Evolutionary conservation across 1,140 invertebrate species (phyloP), one percentile per base, ranked within the genome.

Genomic region (Drosophila triauraria): DNA sequence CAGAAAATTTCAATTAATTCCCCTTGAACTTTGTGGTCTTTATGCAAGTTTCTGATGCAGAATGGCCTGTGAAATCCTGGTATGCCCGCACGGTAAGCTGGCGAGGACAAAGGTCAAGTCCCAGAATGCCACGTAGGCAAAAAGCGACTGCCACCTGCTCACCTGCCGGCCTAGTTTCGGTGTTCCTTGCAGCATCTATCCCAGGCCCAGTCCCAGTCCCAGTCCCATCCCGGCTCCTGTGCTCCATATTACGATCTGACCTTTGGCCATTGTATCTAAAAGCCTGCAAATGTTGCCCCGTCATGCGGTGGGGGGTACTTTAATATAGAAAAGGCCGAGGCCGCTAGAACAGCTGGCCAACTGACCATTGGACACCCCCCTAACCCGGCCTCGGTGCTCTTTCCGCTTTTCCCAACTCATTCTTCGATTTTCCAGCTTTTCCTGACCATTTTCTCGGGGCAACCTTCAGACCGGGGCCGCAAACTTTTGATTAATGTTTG

Each of bases 401-500:
- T n/a, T 25, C 17, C 40, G 25, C 62, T 40, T 64, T 67, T 40
- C 32, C 70, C 48, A 23, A 35, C 51, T 42, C 61, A 63, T 63
- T 70, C 43, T 57, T 43, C 67, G 51, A 59, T 71, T 59, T 59
- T 42, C 35, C 43, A 46, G 51, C 32, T 71, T 59, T 59, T 48
- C 43, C 65, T 53, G 71, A 15, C 62, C 56, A 77, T 62, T 72
- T 72, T 75, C 71, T 75, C 69, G 46, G 57, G 68, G 63, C 78
- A 87, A 68, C 69, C 80, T 80, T 75, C 71, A 70, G 67, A 80
- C 67, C 82, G 71, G 71, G 65, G 64, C 74, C 65, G 68, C 85
- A 88, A 77, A 78, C 72, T 88, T 87, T 88, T 87, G 84, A 87
- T 87, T 87, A 87, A 87, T 87, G 84, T 87, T 87, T 84, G 80